Evolutionary conservation across 2,888 invertebrate species (phyloP).

Genomic region (Drosophila kambysellisi): DNA sequence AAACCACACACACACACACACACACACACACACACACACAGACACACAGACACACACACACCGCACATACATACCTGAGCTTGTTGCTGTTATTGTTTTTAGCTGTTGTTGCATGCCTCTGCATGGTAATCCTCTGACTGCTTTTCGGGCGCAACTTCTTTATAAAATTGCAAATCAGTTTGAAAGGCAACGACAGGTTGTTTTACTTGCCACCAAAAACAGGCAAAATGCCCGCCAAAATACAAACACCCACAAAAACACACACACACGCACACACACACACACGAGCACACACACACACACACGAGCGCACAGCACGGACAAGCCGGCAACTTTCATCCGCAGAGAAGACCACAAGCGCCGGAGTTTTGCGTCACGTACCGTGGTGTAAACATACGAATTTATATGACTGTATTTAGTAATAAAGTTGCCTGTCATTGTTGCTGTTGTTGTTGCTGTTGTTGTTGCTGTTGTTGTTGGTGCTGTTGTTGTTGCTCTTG

Average conservation of each 20-base stretch:
- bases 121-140: conserved; percentile 53
- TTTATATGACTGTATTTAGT: conserved; percentile 75
- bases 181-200: conserved; percentile 76
- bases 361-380: conserved; percentile 41
- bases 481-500: conserved; percentile 5
- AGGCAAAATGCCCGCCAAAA: conserved; percentile 35
- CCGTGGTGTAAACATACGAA: conserved; percentile 70
- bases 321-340: conserved; percentile 16
- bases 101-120: conserved; percentile 47
- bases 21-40: background rate
- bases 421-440: conserved; percentile 70
- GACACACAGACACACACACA: background rate
- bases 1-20: background rate
- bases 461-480: conserved; percentile 18
- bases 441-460: conserved; percentile 29
- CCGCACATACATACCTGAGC: conserved; percentile 12
- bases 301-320: conserved; percentile 1
- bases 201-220: conserved; percentile 54
- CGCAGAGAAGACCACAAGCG: conserved; percentile 1
- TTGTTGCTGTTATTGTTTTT: conserved; percentile 23
- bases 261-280: background rate
- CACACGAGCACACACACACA: background rate
- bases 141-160: conserved; percentile 56
- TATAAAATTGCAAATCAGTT: conserved; percentile 81
- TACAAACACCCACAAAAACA: conserved; percentile 12